Evolutionary conservation across 2,888 invertebrate species (phyloP).

Genomic region (Pollenia angustigena): DNA sequence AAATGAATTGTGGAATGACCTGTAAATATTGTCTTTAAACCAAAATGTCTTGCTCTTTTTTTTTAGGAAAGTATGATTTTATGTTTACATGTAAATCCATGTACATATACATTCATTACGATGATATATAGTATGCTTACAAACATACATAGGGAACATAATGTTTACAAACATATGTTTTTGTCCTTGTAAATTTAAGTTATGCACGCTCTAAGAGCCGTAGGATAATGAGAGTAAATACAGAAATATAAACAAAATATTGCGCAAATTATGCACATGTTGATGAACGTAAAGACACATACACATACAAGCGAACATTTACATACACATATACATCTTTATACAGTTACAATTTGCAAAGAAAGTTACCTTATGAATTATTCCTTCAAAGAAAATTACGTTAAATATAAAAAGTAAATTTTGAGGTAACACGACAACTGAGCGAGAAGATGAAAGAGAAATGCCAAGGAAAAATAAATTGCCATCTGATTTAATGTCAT

Average conservation of each 20-base stretch:
- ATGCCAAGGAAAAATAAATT: constrained; percentile 49
- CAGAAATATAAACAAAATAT: constrained; percentile 6
- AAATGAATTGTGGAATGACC: too few species aligned
- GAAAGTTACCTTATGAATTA: constrained; percentile 53
- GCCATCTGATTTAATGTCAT: constrained; percentile 59
- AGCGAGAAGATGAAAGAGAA: constrained; percentile 6
- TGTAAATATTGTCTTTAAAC: constrained; percentile 2
- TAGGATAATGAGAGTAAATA: constrained; percentile 11
- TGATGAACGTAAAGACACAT: constrained; percentile 14
- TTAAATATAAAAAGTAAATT: constrained; percentile 37
- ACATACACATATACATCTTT: not conserved
- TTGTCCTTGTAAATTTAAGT: not conserved
- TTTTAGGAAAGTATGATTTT: not conserved
- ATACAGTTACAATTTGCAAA: not conserved
- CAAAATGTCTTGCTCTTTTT: not conserved
- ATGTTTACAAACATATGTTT: too few species aligned
- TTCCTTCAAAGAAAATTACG: constrained; percentile 55
- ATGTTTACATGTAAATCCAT: not conserved
- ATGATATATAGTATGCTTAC: not conserved
- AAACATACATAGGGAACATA: not conserved
- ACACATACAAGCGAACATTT: not conserved
- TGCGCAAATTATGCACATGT: constrained; percentile 31
- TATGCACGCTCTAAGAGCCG: not conserved
- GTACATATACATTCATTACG: not conserved
- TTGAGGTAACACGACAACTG: constrained; percentile 27